Base-by-base conservation (phyloP, 2,888 invertebrate genomes). In the Pyrgus malvae region DNA sequence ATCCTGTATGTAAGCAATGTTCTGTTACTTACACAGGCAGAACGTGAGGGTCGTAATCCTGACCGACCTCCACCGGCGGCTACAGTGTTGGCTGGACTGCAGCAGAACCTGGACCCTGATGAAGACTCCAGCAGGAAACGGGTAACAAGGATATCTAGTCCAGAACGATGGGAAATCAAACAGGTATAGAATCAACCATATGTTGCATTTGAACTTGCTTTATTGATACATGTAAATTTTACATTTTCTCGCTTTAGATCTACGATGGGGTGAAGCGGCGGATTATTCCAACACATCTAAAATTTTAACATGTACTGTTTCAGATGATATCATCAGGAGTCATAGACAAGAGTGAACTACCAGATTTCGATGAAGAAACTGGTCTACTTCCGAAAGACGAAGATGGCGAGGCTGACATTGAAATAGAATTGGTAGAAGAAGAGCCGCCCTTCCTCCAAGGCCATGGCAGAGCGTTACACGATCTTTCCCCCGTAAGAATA, bases 351-450 rank as follows among this genome's bases (percentile, higher is more conserved):
- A 96, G 96, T 64, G 99, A 99, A 76, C 80, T 99, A 58, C 99
- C 99, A 0, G 99, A 99, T 77, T 99, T 99, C 78, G 99, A 99
- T 76, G 98, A 98, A 57, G 99, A 99, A 76, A 97, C 97, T 7
- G 99, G 99, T 3, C 83, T 98, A 6, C 78, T 98, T 42, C 97
- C 97, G 0, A 97, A 97, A 77, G 96, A 97, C 65, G 97, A 97
- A 68, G 96, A 96, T 56, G 97, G 96, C 16, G 99, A 99, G 76
- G 99, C 99, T 51, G 99, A 99, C 77, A 99, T 99, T 60, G 99
- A 99, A 90, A 99, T 99, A 63, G 99, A 99, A 83, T 91, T 99
- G 55, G 99, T 99, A 0, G 99, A 99, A 83, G 99, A 99, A 51
- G 99, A 99, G 75, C 97, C 99, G 0, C 97, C 99, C 0, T 99